Conservation (phyloP, 2,888 invertebrate genomes). For the Acrobasis repandana region DNA sequence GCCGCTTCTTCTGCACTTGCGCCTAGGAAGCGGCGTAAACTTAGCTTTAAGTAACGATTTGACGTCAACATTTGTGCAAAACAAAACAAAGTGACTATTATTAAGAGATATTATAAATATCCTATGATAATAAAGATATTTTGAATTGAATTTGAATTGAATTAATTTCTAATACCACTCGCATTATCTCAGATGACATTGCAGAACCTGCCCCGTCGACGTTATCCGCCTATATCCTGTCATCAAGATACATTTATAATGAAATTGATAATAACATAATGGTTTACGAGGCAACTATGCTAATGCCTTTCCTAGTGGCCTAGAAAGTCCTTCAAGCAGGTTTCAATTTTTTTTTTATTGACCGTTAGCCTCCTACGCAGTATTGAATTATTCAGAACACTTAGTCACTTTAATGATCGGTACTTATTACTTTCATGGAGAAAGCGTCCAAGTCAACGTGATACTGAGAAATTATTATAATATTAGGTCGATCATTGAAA, state of each 20-base stretch:
- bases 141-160: too few species aligned
- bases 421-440: neutral
- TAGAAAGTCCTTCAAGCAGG: conserved; percentile 15
- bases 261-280: conserved; percentile 1
- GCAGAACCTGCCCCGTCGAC: neutral
- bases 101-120: too few species aligned
- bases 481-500: too few species aligned
- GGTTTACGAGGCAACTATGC: neutral
- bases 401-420: conserved; percentile 3
- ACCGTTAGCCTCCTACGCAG: conserved; percentile 10
- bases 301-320: conserved; percentile 7
- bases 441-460: too few species aligned
- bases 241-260: conserved; percentile 12
- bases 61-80: too few species aligned
- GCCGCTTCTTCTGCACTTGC: too few species aligned
- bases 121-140: too few species aligned
- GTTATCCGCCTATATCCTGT: conserved; percentile 2
- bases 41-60: too few species aligned
- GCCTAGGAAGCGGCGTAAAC: too few species aligned
- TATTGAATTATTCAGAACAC: conserved; percentile 1
- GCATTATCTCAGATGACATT: neutral
- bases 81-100: too few species aligned
- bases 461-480: too few species aligned
- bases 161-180: neutral
- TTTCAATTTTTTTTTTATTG: conserved; percentile 11